Conservation (phyloP, 2,888 invertebrate genomes). For the Mythimna albipuncta region DNA sequence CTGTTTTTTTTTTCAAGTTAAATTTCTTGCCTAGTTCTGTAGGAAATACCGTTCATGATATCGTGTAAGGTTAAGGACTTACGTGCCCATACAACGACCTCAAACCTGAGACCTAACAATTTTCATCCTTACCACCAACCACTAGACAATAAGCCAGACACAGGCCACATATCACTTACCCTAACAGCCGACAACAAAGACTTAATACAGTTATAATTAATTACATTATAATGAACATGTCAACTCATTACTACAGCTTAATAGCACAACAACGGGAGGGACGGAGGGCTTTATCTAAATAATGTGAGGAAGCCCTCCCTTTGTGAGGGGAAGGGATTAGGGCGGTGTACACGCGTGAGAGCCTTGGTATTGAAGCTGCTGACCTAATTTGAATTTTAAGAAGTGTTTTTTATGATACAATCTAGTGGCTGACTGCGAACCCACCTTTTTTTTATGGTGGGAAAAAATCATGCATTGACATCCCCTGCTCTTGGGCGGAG, state of each 20-base stretch:
- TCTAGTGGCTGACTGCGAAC: background rate
- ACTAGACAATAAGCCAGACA: slow-evolving; percentile 17
- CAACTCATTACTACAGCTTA: slow-evolving; percentile 59
- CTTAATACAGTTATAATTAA: slow-evolving; percentile 57
- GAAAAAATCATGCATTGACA: no score
- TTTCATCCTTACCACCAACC: background rate
- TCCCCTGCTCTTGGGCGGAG: no score
- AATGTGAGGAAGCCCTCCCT: slow-evolving; percentile 55
- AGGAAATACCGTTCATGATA: no score
- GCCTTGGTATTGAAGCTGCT: slow-evolving; percentile 31
- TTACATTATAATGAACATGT: slow-evolving; percentile 62
- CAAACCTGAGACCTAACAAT: background rate
- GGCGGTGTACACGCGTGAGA: slow-evolving; percentile 13
- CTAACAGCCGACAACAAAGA: slow-evolving; percentile 42
- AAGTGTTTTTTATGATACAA: background rate
- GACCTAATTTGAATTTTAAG: slow-evolving; percentile 44
- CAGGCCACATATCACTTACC: slow-evolving; percentile 37
- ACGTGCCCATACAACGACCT: background rate
- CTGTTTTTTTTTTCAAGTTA: no score
- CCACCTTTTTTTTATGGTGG: no score
- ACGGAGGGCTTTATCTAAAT: slow-evolving; percentile 55
- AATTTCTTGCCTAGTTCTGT: no score
- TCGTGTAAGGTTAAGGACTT: no score
- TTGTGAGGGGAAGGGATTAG: slow-evolving; percentile 55
- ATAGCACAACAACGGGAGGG: slow-evolving; percentile 45